Evolutionary conservation across 2,797 vertebrate genomes (phyloP), one percentile per base, ranked within the genome.

Genomic region (Sebastes hubbsi): DNA sequence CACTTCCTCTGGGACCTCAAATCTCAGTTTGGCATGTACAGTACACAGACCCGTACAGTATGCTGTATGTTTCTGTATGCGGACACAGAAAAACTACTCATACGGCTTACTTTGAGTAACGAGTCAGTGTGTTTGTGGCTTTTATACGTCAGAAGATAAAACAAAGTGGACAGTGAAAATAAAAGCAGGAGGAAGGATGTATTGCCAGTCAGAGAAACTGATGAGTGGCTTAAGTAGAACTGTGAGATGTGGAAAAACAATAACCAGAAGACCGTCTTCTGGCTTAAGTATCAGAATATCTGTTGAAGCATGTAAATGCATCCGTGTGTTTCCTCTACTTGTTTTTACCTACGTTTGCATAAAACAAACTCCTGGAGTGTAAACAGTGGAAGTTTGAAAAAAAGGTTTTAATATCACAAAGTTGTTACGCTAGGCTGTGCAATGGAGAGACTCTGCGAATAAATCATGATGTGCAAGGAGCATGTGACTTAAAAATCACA

Each of bases 1-100:
- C 69, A 72, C 80, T 88, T 91, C 88, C 86, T 89, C 22, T 74
- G 29, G 34, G 22, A 58, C 42, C 22, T 55, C 24, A 75, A 76
- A 38, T 65, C 59, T 78, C 61, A 63, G 38, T 58, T 42, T 4
- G n/a, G 25, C 34, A 34, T 22, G 25, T 30, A 73, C 49, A 69
- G 66, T 24, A n/a, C 27, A 34, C 22, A 22, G 12, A 46, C 6
- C 7, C 56, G 3, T 8, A 55, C n/a, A 1, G 27, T 9, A 7
- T 14, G 22, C 18, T 16, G 49, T 46, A 32, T 34, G 66, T 24
- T 38, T 38, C 36, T 14, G 36, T 38, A 38, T 38, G 36, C 3
- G 52, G 30, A 67, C 29, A 52, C 74, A 61, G 65, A 72, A 63
- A 67, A 75, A 1, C 22, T 54, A 36, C 72, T 82, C 34, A 9